Evolutionary conservation across 2,113 vertebrate species (phyloP).

Genomic region (Sinocyclocheilus anophthalmus): DNA sequence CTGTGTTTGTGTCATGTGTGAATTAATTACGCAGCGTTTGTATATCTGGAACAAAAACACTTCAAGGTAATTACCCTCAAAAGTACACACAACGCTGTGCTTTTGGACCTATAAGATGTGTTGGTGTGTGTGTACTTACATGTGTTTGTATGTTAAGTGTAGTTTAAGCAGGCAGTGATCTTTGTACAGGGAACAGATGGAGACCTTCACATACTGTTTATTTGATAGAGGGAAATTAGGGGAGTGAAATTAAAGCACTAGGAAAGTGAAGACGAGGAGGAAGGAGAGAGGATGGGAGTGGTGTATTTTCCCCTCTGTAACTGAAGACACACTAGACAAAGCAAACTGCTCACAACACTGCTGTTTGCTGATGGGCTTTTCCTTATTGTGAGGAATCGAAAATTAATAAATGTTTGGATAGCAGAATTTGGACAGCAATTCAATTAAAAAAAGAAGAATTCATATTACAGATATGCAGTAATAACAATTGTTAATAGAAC

Average conservation of each 20-base stretch:
- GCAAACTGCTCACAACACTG: constrained; percentile 40
- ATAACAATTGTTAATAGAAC: background rate
- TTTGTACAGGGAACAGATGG: constrained; percentile 44
- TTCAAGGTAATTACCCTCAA: constrained; percentile 30
- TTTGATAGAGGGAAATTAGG: constrained; percentile 6
- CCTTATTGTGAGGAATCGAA: background rate
- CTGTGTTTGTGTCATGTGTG: background rate
- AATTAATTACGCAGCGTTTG: background rate
- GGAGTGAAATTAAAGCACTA: background rate
- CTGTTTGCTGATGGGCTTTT: background rate
- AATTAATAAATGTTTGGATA: background rate
- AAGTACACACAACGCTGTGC: constrained; percentile 13
- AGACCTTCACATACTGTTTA: constrained; percentile 13
- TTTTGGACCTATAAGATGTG: background rate
- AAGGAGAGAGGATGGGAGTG: background rate
- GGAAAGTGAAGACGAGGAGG: background rate
- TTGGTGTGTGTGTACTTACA: constrained; percentile 17
- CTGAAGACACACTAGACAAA: constrained; percentile 45
- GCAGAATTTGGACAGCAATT: background rate
- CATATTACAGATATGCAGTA: background rate
- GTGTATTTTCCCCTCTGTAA: constrained; percentile 46
- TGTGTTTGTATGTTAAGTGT: constrained; percentile 34
- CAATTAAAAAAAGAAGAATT: background rate
- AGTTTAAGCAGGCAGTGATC: constrained; percentile 32
- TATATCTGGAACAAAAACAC: background rate